These are phyloP conservation scores for Flabesymbios commensalis DNA, from an alignment of 2,888 invertebrate genomes.

Conservation along the genomic window DNA sequence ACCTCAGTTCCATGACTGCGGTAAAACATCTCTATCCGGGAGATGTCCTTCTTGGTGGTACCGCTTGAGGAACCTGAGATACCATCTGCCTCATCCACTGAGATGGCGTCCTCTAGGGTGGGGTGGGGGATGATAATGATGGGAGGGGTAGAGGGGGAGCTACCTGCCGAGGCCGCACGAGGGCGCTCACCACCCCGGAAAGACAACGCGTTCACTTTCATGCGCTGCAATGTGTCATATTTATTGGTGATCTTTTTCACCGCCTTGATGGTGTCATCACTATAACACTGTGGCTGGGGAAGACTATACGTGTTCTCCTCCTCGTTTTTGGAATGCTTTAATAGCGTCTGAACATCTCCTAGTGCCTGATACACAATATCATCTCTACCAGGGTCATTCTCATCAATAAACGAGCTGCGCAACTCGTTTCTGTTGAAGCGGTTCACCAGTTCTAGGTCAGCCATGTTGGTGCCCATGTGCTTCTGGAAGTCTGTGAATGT, in stretches of 20 bases:
- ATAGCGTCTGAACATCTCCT: slow-evolving; percentile 22
- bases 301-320: slow-evolving; percentile 26
- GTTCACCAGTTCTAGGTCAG: too few relatives aligned
- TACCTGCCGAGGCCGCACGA: background rate
- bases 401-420: slow-evolving; percentile 18
- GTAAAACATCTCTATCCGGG: slow-evolving; percentile 26
- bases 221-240: slow-evolving; percentile 30
- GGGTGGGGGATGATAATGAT: background rate
- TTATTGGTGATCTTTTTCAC: slow-evolving; percentile 33
- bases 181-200: slow-evolving; percentile 15
- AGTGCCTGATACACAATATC: slow-evolving; percentile 15
- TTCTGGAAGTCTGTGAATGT: too few relatives aligned
- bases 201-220: slow-evolving; percentile 21
- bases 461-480: too few relatives aligned
- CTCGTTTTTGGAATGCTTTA: slow-evolving; percentile 19
- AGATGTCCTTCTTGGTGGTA: background rate
- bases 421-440: background rate
- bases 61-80: background rate
- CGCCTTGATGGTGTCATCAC: slow-evolving; percentile 32
- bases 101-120: background rate
- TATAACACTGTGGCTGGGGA: slow-evolving; percentile 30
- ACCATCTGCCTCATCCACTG: background rate
- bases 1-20: slow-evolving; percentile 12
- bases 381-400: slow-evolving; percentile 4
- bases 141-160: background rate